Evolutionary conservation across 2,113 vertebrate species (phyloP).

Genomic region (Neolamprologus brichardi): DNA sequence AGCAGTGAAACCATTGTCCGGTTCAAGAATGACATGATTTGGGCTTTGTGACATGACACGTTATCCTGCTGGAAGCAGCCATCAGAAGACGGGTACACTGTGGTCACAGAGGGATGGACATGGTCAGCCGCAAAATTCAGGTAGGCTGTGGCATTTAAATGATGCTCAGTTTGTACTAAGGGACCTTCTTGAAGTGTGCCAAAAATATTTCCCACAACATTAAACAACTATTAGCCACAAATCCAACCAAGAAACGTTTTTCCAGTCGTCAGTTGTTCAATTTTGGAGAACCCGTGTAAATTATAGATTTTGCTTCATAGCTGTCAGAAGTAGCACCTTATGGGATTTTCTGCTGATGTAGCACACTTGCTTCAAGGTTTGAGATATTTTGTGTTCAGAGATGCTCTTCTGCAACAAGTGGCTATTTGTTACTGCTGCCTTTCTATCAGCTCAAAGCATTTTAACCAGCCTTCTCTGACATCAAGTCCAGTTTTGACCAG

Average conservation of each 20-base stretch:
- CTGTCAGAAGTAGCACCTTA: neutral
- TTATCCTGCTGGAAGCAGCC: neutral
- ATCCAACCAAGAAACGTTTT: accelerated
- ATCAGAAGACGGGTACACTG: neutral
- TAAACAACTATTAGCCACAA: neutral
- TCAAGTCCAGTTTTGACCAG: neutral
- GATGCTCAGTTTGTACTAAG: neutral
- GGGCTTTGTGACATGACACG: neutral
- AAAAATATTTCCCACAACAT: neutral
- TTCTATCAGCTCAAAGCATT: neutral
- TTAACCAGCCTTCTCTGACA: neutral
- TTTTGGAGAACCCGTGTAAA: neutral
- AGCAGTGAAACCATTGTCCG: accelerated
- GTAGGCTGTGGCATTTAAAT: neutral
- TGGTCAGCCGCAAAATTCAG: neutral
- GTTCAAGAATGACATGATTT: neutral
- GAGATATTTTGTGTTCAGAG: neutral
- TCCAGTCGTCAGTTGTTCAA: accelerated
- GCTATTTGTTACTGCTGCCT: neutral
- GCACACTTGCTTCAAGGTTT: neutral
- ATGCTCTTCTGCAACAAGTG: neutral
- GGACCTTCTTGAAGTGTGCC: neutral
- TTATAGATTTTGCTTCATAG: neutral
- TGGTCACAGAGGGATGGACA: neutral
- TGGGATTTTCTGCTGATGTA: neutral